A percentile compares a stretch with the other conserved stretches of the same genome.
Evolutionary conservation across 2,113 vertebrate species (phyloP).

Genomic region (Trichechus manatus): DNA sequence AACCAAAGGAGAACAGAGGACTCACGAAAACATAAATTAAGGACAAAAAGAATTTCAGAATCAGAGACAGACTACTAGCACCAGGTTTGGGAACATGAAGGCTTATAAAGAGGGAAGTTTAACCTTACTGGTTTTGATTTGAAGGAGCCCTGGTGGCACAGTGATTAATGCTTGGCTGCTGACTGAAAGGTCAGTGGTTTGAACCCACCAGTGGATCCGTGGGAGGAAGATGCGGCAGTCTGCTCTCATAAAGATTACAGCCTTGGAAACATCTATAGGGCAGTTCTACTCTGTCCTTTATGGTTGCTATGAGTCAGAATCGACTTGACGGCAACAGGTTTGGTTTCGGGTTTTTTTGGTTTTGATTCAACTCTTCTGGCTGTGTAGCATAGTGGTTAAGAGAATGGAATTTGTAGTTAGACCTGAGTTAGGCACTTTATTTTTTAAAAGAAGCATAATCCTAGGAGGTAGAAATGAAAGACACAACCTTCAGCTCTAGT

Average conservation of each 20-base stretch:
- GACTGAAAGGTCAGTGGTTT: too few species aligned
- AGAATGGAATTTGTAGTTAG: neutral
- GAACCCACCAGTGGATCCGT: too few species aligned
- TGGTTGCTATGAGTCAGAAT: too few species aligned
- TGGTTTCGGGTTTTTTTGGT: neutral
- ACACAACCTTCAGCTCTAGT: neutral
- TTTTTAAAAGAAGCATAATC: neutral
- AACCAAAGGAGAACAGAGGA: conserved; percentile 3
- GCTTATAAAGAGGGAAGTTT: neutral
- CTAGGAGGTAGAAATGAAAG: conserved; percentile 15
- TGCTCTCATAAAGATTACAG: too few species aligned
- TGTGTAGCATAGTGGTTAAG: neutral
- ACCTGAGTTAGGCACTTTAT: neutral
- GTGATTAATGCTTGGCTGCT: too few species aligned
- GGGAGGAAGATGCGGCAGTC: too few species aligned
- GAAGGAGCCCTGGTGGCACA: too few species aligned
- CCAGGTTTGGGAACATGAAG: neutral
- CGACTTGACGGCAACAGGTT: too few species aligned
- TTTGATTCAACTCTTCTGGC: conserved; percentile 1
- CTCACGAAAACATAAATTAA: neutral
- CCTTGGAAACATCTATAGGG: too few species aligned
- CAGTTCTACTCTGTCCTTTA: too few species aligned
- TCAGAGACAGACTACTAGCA: neutral
- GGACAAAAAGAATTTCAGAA: conserved; percentile 44
- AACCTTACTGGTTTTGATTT: conserved; percentile 17